Base-by-base conservation (phyloP, 2,888 invertebrate genomes). In the Hirudinaria manillensis region DNA sequence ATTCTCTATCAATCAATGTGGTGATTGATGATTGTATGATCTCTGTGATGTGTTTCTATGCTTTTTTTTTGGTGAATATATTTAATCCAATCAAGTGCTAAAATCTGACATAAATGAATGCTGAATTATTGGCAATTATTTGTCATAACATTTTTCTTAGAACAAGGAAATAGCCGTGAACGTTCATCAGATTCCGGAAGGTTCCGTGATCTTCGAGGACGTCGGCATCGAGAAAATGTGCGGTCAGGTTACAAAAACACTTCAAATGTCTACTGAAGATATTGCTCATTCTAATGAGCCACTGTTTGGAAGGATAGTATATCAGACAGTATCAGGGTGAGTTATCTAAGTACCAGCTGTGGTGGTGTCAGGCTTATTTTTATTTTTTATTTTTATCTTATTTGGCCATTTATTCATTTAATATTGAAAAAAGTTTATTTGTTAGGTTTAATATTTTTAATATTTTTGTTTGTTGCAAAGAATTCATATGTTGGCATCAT, bases 151-250 rank as follows among this genome's bases (percentile, higher is more conserved):
- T 32, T 13, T 67, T 2, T 3, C 72, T n/a, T n/a, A 96, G 94
- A 93, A 93, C 38, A 95, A 97, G 86, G 97, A 97, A 87, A 95
- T 95, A 79, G 97, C 97, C 68, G 93, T 93, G 83, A 92, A 93
- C 84, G 95, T 98, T 82, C 92, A 91, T 27, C 91, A 92, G 80
- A 87, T 98, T 82, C 91, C 94, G 34, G 89, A 91, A 76, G 97
- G 97, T 72, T 94, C 95, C 0, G 96, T 98, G 61, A 92, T 96
- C 79, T 97, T 97, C 86, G 97, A 97, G 86, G 96, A 97, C 87
- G 91, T 97, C 75, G 91, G 92, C 81, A 79, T 85, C 34, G 75
- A 81, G 38, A 82, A 83, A 79, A 82, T 83, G 61, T 79, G 83
- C 72, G 83, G 82, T 76, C 76, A 76, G 65, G 72, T 53, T 10